These are phyloP conservation scores for Gobio occitaniae DNA, from an alignment of 2,797 vertebrate species.

Conservation along the genomic window DNA sequence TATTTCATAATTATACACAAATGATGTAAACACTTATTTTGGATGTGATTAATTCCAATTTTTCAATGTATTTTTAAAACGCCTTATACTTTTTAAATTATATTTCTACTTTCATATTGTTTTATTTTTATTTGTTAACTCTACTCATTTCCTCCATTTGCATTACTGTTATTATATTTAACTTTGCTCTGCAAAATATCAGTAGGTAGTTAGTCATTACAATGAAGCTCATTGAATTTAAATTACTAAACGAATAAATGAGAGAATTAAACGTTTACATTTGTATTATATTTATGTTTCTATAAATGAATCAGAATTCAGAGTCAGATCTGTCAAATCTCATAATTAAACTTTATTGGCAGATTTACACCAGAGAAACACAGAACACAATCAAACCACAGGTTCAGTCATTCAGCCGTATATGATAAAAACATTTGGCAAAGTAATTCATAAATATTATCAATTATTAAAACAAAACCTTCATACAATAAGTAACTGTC, in stretches of 20 bases:
- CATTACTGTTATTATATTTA: not conserved
- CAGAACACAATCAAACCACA: not conserved
- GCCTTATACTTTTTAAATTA: not conserved
- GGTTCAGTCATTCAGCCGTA: not conserved
- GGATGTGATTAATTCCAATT: too few species aligned
- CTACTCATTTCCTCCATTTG: not conserved
- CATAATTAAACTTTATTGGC: slow-evolving; percentile 17
- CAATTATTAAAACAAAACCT: not conserved
- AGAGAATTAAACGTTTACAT: not conserved
- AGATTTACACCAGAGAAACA: not conserved
- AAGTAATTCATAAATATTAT: not conserved
- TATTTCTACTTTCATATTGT: not conserved
- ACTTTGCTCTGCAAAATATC: not conserved
- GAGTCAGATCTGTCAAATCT: not conserved
- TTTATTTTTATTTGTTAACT: not conserved
- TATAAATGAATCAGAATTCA: not conserved
- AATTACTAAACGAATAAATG: not conserved
- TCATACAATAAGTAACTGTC: not conserved
- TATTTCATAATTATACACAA: too few species aligned
- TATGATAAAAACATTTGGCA: not conserved
- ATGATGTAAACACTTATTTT: too few species aligned
- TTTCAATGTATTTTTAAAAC: not conserved
- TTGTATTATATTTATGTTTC: too few species aligned
- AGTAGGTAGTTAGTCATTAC: not conserved
- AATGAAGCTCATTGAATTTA: not conserved